Evolutionary conservation across 2,113 vertebrate genomes (phyloP), one percentile per base, ranked within the genome.

Genomic region (Malaclemys terrapin): DNA sequence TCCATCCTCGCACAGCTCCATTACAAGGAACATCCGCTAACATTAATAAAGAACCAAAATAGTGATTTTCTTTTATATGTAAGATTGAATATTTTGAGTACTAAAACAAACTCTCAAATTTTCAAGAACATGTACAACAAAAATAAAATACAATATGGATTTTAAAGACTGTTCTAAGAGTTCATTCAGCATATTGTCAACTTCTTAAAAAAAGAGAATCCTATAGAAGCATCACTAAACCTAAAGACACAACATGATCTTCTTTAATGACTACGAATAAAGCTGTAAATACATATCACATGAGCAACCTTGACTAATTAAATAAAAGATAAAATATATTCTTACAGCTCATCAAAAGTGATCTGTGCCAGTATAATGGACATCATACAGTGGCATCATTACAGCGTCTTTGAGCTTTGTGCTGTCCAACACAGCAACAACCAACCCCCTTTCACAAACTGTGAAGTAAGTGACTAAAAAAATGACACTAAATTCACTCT

Each of bases 11-110:
- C 99, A 99, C 88, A 99, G 97, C 91, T 99, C 99, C 91, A 98
- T 98, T 95, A 99, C 98, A 96, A 99, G 98, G 97, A 98, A 99
- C 96, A 98, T 98, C 97, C 96, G 98, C 98, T 99, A 96, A 88
- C 91, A 97, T 92, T 94, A 97, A 90, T 91, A 88, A 85, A 95
- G 49, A 84, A 16, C 54, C 72, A 94, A 91, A 52, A 85, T 20
- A 91, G 85, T 29, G 10, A 27, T 87, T 93, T 89, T 81, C 56
- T 54, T 91, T 78, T 25, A 6, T 84, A 19, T 78, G 69, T 75
- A 86, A 38, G 42, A 76, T 78, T 88, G 56, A 72, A 27, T 53
- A 27, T 35, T 88, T 84, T 59, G 50, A 89, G 59, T 20, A 78
- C 14, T 79, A 24, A 29, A 80, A 76, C 24, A 87, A 72, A 72